Evolutionary conservation across 2,113 vertebrate genomes (phyloP).

Genomic region (Tringa solitaria): DNA sequence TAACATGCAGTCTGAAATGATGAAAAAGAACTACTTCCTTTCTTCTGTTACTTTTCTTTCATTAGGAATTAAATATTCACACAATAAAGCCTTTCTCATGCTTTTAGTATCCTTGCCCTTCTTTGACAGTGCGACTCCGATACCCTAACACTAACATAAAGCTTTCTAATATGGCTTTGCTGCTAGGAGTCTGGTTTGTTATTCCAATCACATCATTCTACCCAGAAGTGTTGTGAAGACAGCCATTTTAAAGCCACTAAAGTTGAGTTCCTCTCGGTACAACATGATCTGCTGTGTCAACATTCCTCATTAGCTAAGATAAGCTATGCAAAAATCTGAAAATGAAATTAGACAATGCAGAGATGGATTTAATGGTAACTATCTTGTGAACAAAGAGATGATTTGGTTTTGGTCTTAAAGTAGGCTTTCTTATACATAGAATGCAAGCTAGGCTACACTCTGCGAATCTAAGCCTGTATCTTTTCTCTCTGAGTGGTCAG

Average conservation of each 20-base stretch:
- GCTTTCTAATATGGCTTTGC: not conserved
- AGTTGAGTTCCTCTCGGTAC: not conserved
- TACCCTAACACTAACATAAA: not conserved
- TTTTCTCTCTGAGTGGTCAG: not conserved
- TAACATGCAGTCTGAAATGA: not conserved
- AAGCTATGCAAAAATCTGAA: slow-evolving; percentile 24
- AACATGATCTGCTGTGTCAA: not conserved
- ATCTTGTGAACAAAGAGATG: not conserved
- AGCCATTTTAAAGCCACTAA: not conserved
- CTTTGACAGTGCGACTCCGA: not conserved
- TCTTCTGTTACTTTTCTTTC: not conserved
- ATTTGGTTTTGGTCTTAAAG: slow-evolving; percentile 38
- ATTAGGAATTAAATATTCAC: not conserved
- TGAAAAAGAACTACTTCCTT: not conserved
- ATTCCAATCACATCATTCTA: not conserved
- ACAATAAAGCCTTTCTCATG: not conserved
- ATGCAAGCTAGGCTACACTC: not conserved
- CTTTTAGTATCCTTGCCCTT: not conserved
- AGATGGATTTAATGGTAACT: not conserved
- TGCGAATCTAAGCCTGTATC: not conserved
- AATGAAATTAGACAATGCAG: not conserved
- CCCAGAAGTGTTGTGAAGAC: not conserved
- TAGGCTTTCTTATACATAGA: not conserved
- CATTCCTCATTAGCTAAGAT: slow-evolving; percentile 5
- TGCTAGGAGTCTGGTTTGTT: not conserved